Conservation (phyloP, 2,113 vertebrate species). For the Megaceryle maxima region DNA sequence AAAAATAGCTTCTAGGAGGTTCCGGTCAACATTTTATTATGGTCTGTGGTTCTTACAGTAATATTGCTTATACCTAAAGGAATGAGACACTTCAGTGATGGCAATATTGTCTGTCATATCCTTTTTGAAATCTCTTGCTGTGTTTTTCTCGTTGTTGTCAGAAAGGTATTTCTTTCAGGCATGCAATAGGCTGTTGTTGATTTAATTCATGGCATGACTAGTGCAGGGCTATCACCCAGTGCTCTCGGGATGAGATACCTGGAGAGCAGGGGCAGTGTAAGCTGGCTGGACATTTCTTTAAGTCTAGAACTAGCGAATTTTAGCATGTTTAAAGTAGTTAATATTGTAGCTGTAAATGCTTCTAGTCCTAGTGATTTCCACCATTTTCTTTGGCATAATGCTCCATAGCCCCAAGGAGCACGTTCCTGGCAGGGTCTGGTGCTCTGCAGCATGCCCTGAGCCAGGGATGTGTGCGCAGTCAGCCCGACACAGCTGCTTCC, state of each 20-base stretch:
- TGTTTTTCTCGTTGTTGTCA: background rate
- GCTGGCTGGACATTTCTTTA: background rate
- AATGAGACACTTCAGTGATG: background rate
- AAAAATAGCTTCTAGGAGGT: background rate
- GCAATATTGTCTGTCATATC: background rate
- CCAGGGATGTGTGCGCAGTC: background rate
- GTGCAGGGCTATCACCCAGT: accelerated
- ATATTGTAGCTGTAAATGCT: background rate
- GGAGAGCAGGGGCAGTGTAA: background rate
- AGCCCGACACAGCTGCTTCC: background rate
- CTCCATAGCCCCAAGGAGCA: background rate
- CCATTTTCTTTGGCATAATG: background rate
- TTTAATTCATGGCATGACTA: background rate
- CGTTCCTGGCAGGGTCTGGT: background rate
- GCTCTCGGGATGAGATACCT: background rate
- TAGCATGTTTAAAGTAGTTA: background rate
- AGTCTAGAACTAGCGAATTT: background rate
- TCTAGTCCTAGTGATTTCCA: background rate
- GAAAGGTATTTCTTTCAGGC: background rate
- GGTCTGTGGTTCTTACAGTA: background rate
- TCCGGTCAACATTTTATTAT: background rate
- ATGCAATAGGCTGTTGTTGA: background rate
- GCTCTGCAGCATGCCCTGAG: constrained; percentile 16
- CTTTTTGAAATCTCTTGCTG: background rate
- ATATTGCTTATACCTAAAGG: background rate